Base-by-base conservation (phyloP, 2,797 vertebrate species). In the Thunnus albacares region DNA sequence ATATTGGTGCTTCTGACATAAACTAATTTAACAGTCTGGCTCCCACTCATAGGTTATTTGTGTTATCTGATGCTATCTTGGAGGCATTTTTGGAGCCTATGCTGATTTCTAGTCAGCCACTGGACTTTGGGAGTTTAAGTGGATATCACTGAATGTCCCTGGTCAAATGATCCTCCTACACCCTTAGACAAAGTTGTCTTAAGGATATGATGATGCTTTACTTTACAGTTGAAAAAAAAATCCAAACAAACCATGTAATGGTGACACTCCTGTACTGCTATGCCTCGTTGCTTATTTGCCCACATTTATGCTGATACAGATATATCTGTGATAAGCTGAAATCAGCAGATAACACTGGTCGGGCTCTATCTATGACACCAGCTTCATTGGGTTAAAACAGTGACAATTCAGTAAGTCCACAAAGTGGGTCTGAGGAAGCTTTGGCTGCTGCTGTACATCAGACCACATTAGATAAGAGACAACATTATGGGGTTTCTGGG, bases 401-500 rank as follows among this genome's bases (percentile, higher is more conserved):
- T 64, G 24, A 61, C 30, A 41, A 17, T 52, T 61, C 33, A 17
- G 10, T 2, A 24, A 79, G 28, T 9, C 26, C 20, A 12, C 26
- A 20, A 41, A 55, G 9, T 51, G 47, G 1, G 38, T 33, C 65
- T 55, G 55, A 57, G 43, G 35, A 11, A 45, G 35, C 41, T 58
- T 8, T 49, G 11, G 49, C 41, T 63, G 13, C 33, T 64, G 49
- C 41, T 20, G 30, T 49, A 60, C 47, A 6, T 64, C 57, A 64
- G 33, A 41, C 13, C 41, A 43, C 6, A 43, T 43, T 43, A 55
- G 35, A 70, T 18, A 57, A 72, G 26, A 78, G 4, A 56, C 7
- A 14, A 17, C 47, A 72, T 52, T 18, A 45, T 63, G 4, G 15
- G 18, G 35, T 75, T 77, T 81, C 45, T 66, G 33, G 77, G 77